Evolutionary conservation across 2,797 vertebrate genomes (phyloP), one percentile per base, ranked within the genome.

Genomic region (Diplodus sargus): DNA sequence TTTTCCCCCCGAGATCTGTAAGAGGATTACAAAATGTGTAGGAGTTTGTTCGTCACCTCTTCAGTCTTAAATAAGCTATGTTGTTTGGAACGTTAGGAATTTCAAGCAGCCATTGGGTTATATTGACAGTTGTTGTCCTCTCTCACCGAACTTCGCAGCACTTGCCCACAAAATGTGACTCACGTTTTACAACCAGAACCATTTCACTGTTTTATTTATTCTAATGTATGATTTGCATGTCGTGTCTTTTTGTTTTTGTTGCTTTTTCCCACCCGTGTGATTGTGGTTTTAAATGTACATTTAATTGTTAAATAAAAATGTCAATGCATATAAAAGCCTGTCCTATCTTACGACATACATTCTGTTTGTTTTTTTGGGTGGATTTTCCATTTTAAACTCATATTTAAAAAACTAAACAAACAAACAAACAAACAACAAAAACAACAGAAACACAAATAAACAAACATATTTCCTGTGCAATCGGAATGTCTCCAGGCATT

Each of bases 1-100:
- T 83, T 76, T 1, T 1, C 8, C 8, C 34, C 34, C 0, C 54
- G 74, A 74, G 69, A 72, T 82, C 62, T 77, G 17, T 89, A 89
- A 94, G 82, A 84, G 88, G 90, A 92, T 92, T 91, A 85, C 3
- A 48, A 47, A 39, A 58, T 39, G 73, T 62, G 71, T 65, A 47
- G 45, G 74, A 57, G 73, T 59, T 81, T 88, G 75, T 88, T 90
- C 82, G 72, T 86, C 81, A 89, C 63, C 58, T 79, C 59, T 62
- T 2, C 17, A 52, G 65, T 12, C 42, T 76, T 68, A 69, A 82
- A 51, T 57, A 62, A 25, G 15, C 10, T 4, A 16, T 20, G 45
- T 34, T 34, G 30, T 34, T 34, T 6, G 30, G 30, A 34, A 34
- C 6, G 34, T 34, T 34, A 34, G 34, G 34, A 34, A 34, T 34